Evolutionary conservation across 1,140 invertebrate species (phyloP), one percentile per base, ranked within the genome.

Genomic region (Diorhabda carinulata): DNA sequence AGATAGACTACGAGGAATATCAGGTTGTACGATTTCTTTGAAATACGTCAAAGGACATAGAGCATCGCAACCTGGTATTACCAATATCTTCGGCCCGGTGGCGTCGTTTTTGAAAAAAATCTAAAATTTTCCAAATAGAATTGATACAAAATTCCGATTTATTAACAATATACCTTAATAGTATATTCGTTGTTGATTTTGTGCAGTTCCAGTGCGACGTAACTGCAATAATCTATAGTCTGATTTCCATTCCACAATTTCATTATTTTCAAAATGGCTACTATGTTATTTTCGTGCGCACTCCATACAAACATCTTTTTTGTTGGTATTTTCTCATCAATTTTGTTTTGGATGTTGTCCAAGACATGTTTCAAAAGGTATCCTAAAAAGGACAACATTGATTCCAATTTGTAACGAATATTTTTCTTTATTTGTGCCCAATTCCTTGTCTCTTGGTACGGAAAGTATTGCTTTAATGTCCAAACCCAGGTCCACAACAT

Each of bases 281-380:
- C 85, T 3, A 92, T 81, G 43, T 89, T 91, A 57, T 86, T 88
- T 77, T 92, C 91, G 78, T 92, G 90, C 5, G 82, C 87, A 3
- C 87, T 86, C 72, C 86, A 88, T 47, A 88, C 69, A 59, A 57
- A 74, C 63, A 74, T 64, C 63, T 71, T 71, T 60, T 71, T 71
- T 2, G 44, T 59, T 43, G 64, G 61, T 4, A 64, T 56, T 42
- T 56, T 56, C 4, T 10, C 59, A n/a, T 56, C 43, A 9, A 74
- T 70, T 47, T 61, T 66, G 7, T 7, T 43, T 59, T 71, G 61
- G 8, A 70, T 70, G 57, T 74, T 70, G n/a, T 25, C 56, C 5
- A 74, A 64, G 25, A 74, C 68, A 58, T 74, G 69, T 47, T 64
- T 70, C 40, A 74, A 40, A 8, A 74, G 56, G 56, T 68, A 74